phyloP scores from a whole-genome alignment of 2,797 vertebrate species.

The Taenioides sp. region DNA sequence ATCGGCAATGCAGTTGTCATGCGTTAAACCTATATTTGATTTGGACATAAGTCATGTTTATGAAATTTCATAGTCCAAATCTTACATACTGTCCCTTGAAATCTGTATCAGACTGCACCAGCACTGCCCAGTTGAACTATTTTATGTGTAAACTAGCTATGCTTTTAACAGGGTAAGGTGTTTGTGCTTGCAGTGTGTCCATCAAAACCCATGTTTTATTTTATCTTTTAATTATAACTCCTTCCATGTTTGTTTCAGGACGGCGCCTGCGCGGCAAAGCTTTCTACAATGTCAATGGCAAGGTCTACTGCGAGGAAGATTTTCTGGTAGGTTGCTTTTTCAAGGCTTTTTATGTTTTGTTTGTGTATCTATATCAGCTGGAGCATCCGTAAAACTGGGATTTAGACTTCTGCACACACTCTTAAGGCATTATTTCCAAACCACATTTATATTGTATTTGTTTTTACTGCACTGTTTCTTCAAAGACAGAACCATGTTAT shows the following conservation, averaged over 20 bases:
- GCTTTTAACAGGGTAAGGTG: no score
- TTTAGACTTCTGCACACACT: no score
- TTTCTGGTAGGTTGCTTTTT: slow-evolving; percentile 87
- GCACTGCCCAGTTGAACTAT: no score
- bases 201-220: neutral
- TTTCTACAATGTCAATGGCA: slow-evolving; percentile 97
- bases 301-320: slow-evolving; percentile 98
- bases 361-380: neutral
- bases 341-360: neutral
- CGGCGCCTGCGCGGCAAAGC: slow-evolving; percentile 95
- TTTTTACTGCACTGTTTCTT: no score
- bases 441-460: no score
- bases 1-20: no score
- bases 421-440: no score
- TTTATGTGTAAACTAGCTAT: no score
- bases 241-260: slow-evolving; percentile 70
- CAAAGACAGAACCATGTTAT: no score
- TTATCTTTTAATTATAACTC: neutral
- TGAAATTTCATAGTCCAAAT: no score
- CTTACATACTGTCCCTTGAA: slow-evolving; percentile 19
- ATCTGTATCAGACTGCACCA: slow-evolving; percentile 27
- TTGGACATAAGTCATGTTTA: no score
- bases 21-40: no score
- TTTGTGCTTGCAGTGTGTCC: neutral
- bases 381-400: neutral